Evolutionary conservation across 2,888 invertebrate genomes (phyloP).

Genomic region (Candidula unifasciata): DNA sequence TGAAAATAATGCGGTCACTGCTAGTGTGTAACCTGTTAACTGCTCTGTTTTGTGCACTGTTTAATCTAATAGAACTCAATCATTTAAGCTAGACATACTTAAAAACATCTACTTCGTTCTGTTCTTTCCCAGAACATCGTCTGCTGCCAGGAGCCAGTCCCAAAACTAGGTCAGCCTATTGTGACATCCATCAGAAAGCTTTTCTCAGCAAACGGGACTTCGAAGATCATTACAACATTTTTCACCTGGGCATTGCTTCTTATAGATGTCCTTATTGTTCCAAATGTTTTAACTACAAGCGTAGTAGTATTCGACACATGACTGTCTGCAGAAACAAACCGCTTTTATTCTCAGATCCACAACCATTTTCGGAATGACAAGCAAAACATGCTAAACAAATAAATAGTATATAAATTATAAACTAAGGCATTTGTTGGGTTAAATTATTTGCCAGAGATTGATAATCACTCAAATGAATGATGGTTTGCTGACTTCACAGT

Average conservation of each 20-base stretch:
- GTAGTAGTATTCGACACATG: constrained; percentile 38
- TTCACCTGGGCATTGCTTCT: constrained; percentile 43
- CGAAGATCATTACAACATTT: constrained; percentile 42
- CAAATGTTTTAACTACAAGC: constrained; percentile 42
- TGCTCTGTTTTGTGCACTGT: background rate
- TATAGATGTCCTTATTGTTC: constrained; percentile 38
- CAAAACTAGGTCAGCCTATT: background rate
- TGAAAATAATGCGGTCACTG: background rate
- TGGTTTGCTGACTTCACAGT: too few species aligned
- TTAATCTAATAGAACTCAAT: background rate
- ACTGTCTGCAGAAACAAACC: constrained; percentile 21
- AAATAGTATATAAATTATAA: background rate
- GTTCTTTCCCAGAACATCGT: constrained; percentile 29
- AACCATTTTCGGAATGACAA: constrained; percentile 3
- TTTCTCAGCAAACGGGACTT: constrained; percentile 41
- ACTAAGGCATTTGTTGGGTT: background rate
- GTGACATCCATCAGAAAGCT: constrained; percentile 39
- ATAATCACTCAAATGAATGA: too few species aligned
- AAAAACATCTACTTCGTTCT: constrained; percentile 28
- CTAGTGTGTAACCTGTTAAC: background rate
- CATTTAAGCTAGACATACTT: constrained; percentile 1
- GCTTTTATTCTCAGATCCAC: background rate
- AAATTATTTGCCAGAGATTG: too few species aligned
- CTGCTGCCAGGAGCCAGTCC: constrained; percentile 12
- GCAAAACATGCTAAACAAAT: background rate